Base-by-base conservation (phyloP, 92 coral and sea anemone genomes). In the Bergia sp. region DNA sequence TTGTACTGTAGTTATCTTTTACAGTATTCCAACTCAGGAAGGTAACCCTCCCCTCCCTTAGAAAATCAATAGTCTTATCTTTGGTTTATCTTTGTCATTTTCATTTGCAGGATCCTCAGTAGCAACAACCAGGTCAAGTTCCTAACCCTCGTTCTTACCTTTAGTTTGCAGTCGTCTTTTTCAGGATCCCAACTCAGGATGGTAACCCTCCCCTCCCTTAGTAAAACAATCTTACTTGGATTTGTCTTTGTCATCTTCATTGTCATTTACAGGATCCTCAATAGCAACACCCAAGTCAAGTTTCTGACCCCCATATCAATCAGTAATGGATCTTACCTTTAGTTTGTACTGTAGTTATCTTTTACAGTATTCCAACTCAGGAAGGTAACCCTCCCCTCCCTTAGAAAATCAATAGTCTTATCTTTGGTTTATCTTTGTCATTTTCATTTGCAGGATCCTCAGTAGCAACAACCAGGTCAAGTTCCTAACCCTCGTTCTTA, bases 171-270 rank as follows among this genome's bases (percentile, higher is more conserved):
- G 0, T 96, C 99, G 37, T 96, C 96, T 66, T 90, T 96, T 37
- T 93, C 96, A 81, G 88, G 90, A 66, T 97, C 99, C 80, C 29
- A 29, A 29, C 29, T 29, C 29, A 29, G 29, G 29, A 29, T 29
- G 29, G 29, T 18, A 12, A 18, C 20, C 45, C 18, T 37, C 16
- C 41, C 4, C 37, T 39, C 8, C 10, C 5, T 15, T 8, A 41
- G 1, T 42, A 40, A 5, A 53, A 65, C 15, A 8, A 42, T 15
- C n/a, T 21, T 78, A 96, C 99, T 96, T 96, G 12, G 99, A 96
- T 88, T 96, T 96, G 80, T 96, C 98, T 75, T 95, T 96, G 73
- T 96, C 99, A n/a, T 96, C 99, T 4, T 95, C 98, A 1, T 96
- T 7, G 7, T 47, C 80, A 76, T 42, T 44, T n/a, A 4, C 37